Evolutionary conservation across 2,888 invertebrate genomes (phyloP).

Genomic region (Mesochorus sp.): DNA sequence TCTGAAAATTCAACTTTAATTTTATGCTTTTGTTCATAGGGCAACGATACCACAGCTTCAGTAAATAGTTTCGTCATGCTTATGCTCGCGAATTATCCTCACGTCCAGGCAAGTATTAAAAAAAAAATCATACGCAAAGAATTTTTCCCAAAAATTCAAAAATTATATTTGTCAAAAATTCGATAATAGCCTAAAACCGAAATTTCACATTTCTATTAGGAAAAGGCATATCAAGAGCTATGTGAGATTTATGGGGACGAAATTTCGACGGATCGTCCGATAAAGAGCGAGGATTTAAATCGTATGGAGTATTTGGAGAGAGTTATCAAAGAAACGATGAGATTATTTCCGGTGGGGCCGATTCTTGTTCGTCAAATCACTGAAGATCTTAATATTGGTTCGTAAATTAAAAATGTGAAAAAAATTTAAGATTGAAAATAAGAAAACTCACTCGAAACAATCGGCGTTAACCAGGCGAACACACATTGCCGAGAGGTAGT

Average conservation of each 20-base stretch:
- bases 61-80: slow-evolving; percentile 65
- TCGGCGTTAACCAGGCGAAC: slow-evolving; percentile 48
- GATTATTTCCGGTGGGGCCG: slow-evolving; percentile 84
- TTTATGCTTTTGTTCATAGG: slow-evolving; percentile 45
- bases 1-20: not conserved
- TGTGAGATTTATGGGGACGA: slow-evolving; percentile 74
- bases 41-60: slow-evolving; percentile 69
- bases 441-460: not conserved
- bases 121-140: too few species aligned
- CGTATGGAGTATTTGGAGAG: slow-evolving; percentile 84
- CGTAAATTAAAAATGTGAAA: not conserved
- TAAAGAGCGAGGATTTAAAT: slow-evolving; percentile 83
- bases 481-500: slow-evolving; percentile 66
- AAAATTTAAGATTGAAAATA: slow-evolving; percentile 33
- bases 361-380: slow-evolving; percentile 82
- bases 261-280: slow-evolving; percentile 67
- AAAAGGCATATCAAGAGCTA: slow-evolving; percentile 81
- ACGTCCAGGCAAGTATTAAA: slow-evolving; percentile 66
- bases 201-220: too few species aligned
- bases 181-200: too few species aligned
- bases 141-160: too few species aligned
- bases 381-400: slow-evolving; percentile 83
- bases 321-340: slow-evolving; percentile 85
- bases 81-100: slow-evolving; percentile 68
- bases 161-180: too few species aligned